Conservation (phyloP, 2,113 vertebrate species). For the Reinhardtius hippoglossoides region DNA sequence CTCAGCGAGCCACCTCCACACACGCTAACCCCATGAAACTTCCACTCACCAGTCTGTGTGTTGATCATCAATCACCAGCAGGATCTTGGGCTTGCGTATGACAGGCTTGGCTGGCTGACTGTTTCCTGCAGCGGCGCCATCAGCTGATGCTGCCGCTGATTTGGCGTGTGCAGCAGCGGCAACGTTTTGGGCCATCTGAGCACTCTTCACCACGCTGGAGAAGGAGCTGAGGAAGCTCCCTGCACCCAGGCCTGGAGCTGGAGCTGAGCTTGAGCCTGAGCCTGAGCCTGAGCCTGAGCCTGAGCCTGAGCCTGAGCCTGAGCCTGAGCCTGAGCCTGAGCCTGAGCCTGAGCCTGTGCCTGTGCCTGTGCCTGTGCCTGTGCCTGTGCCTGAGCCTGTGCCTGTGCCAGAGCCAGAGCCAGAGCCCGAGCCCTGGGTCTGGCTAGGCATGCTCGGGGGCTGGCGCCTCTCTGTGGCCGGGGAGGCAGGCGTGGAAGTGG, state of each 20-base stretch:
- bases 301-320: conserved; percentile 45
- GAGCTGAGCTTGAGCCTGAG: conserved; percentile 41
- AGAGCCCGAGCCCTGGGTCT: conserved; percentile 65
- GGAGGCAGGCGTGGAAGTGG: conserved; percentile 88
- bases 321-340: conserved; percentile 13
- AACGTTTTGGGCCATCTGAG: conserved; percentile 84
- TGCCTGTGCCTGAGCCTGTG: conserved; percentile 50
- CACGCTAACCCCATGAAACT: not conserved
- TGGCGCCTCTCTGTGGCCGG: conserved; percentile 83
- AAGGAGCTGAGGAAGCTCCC: conserved; percentile 94
- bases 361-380: conserved; percentile 59
- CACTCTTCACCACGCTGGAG: conserved; percentile 92
- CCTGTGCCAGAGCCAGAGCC: conserved; percentile 51
- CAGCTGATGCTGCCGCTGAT: conserved; percentile 51
- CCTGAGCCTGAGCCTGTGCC: conserved; percentile 51
- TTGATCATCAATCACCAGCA: conserved; percentile 91
- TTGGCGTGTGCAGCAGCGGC: conserved; percentile 87
- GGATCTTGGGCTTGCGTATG: conserved; percentile 89
- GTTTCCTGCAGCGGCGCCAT: conserved; percentile 46
- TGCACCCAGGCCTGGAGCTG: not conserved
- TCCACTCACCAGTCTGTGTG: conserved; percentile 94
- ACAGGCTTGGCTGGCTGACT: conserved; percentile 63
- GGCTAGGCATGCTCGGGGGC: conserved; percentile 72
- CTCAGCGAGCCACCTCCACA: not conserved
- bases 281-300: conserved; percentile 65